Conservation (phyloP, 2,888 invertebrate genomes). For the Polydesmus complanatus region DNA sequence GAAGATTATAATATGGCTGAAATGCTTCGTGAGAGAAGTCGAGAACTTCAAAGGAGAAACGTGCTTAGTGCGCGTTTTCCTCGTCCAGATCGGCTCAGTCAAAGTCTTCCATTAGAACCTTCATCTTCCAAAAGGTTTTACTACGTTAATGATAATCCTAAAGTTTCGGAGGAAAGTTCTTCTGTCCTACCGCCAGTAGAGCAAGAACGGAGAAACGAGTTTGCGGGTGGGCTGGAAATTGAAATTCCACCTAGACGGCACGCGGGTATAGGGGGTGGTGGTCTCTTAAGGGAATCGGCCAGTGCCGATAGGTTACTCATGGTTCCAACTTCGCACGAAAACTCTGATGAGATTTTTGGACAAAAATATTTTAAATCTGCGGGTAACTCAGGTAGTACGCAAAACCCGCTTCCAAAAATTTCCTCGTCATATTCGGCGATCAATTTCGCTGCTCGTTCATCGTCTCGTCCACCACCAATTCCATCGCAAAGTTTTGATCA, state of each 20-base stretch:
- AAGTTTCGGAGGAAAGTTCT: not conserved
- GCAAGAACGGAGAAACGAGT: not conserved
- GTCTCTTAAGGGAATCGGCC: slow-evolving; percentile 2
- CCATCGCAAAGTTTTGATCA: too few species aligned
- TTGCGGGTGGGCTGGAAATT: slow-evolving; percentile 12
- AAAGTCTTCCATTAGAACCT: slow-evolving; percentile 1
- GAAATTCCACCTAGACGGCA: slow-evolving; percentile 12
- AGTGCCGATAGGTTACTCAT: slow-evolving; percentile 7
- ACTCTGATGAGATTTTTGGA: not conserved
- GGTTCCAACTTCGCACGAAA: slow-evolving; percentile 1
- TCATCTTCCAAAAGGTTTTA: not conserved
- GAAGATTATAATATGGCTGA: slow-evolving; percentile 10
- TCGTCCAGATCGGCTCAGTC: slow-evolving; percentile 1
- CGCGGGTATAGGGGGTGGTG: not conserved
- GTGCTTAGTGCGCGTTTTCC: not conserved
- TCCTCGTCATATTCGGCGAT: not conserved
- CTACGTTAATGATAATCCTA: not conserved
- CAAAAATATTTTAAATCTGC: not conserved
- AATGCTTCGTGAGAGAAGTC: slow-evolving; percentile 4
- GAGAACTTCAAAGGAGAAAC: not conserved
- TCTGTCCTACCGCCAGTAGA: not conserved
- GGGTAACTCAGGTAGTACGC: not conserved
- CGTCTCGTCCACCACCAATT: not conserved
- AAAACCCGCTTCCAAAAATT: not conserved
- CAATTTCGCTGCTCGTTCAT: not conserved